Evolutionary conservation across 1,140 invertebrate genomes (phyloP).

Genomic region (Drosophila simulans): DNA sequence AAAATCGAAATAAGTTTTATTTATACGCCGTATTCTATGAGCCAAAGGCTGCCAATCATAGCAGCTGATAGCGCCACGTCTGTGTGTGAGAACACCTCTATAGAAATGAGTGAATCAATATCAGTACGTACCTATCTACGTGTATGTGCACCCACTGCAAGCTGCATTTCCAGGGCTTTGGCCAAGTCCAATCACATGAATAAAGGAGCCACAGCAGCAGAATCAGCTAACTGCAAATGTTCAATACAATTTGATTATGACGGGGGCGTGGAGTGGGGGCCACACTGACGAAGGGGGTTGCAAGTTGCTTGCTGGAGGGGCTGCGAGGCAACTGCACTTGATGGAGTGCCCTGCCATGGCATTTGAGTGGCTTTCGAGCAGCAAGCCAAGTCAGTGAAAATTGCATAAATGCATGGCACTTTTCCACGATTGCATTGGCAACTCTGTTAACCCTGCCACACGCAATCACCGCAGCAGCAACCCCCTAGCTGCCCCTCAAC

Average conservation of each 20-base stretch:
- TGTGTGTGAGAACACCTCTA: slow-evolving; percentile 30
- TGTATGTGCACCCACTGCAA: slow-evolving; percentile 12
- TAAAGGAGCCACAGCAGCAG: slow-evolving; percentile 45
- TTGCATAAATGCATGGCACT: slow-evolving; percentile 82
- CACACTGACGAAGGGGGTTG: not conserved
- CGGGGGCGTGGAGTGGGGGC: slow-evolving; percentile 9
- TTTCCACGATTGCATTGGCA: slow-evolving; percentile 71
- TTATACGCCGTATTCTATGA: slow-evolving; percentile 71
- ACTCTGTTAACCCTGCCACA: slow-evolving; percentile 45
- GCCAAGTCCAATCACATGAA: slow-evolving; percentile 75
- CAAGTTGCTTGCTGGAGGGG: too few relatives aligned
- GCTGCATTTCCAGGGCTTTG: slow-evolving; percentile 55
- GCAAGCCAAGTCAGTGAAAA: slow-evolving; percentile 68
- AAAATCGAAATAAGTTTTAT: slow-evolving; percentile 79
- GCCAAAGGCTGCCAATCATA: slow-evolving; percentile 60
- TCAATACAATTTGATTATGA: slow-evolving; percentile 82
- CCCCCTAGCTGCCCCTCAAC: too few relatives aligned
- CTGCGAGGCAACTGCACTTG: slow-evolving; percentile 59
- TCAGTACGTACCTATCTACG: not conserved
- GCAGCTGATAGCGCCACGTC: slow-evolving; percentile 65
- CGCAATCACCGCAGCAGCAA: slow-evolving; percentile 10
- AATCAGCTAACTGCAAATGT: slow-evolving; percentile 80
- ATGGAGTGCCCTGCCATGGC: slow-evolving; percentile 78
- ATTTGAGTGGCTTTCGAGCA: slow-evolving; percentile 80
- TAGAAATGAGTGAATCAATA: slow-evolving; percentile 57